Evolutionary conservation across 2,113 vertebrate species (phyloP).

Genomic region (Actinemys pallida): DNA sequence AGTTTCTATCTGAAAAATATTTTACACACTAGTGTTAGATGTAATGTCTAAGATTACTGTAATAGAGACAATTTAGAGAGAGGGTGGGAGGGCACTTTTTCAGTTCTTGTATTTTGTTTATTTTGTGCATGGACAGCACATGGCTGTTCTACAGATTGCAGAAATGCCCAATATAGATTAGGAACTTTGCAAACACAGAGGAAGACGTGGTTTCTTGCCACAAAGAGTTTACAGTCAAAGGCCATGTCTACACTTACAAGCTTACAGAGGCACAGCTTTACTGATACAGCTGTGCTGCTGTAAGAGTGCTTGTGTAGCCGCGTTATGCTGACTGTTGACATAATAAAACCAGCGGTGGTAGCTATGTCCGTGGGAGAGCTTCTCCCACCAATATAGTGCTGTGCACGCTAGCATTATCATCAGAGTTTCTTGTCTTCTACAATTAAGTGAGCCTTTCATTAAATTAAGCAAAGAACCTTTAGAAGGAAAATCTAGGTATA

Average conservation of each 20-base stretch:
- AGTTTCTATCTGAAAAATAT: background rate
- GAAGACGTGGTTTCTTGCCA: background rate
- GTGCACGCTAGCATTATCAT: conserved; percentile 25
- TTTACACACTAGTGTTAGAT: conserved; percentile 15
- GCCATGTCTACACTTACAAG: too few relatives aligned
- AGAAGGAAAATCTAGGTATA: background rate
- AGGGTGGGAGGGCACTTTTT: background rate
- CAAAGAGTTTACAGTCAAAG: background rate
- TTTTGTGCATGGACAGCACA: background rate
- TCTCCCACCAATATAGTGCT: too few relatives aligned
- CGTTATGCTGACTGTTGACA: too few relatives aligned
- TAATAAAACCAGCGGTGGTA: too few relatives aligned
- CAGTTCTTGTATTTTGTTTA: background rate
- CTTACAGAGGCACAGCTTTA: too few relatives aligned
- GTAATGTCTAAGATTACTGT: rapidly evolving
- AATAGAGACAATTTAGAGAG: background rate
- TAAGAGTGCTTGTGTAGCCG: too few relatives aligned
- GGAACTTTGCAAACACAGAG: conserved; percentile 6
- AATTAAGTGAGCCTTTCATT: conserved; percentile 27
- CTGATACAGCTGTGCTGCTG: too few relatives aligned
- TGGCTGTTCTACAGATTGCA: background rate
- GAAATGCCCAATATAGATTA: background rate
- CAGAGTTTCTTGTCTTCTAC: conserved; percentile 39
- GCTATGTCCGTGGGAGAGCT: too few relatives aligned
- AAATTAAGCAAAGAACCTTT: conserved; percentile 12